Conservation (phyloP, 2,888 invertebrate species). For the Dorcus parallelipipedus region DNA sequence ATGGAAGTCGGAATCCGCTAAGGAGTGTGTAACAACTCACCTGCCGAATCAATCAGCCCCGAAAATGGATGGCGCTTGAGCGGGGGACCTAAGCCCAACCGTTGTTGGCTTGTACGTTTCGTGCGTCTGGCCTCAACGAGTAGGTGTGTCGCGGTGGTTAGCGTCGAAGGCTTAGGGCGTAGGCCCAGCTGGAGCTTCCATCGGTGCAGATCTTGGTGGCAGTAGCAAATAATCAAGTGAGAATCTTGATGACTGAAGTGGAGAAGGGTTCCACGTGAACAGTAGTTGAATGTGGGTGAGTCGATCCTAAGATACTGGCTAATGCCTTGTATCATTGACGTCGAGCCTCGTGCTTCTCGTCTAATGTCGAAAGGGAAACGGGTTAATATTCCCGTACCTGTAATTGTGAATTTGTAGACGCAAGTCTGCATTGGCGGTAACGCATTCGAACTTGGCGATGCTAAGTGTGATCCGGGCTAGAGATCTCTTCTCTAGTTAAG, state of each 20-base stretch:
- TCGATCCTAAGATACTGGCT: conserved; percentile 57
- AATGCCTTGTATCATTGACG: conserved; percentile 43
- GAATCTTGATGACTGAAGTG: conserved; percentile 59
- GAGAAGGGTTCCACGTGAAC: conserved; percentile 63
- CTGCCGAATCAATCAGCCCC: conserved; percentile 61
- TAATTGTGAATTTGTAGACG: conserved; percentile 49
- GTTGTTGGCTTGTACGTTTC: conserved; percentile 44
- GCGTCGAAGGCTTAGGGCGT: conserved; percentile 62
- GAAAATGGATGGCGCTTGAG: conserved; percentile 64
- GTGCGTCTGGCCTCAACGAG: conserved; percentile 55
- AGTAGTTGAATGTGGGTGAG: conserved; percentile 58
- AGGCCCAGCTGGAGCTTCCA: conserved; percentile 54
- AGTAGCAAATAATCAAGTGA: conserved; percentile 68
- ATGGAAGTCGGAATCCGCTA: conserved; percentile 39
- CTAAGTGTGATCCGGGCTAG: conserved; percentile 3
- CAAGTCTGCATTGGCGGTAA: conserved; percentile 4
- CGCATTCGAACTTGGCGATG: conserved; percentile 3
- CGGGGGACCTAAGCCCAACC: conserved; percentile 53
- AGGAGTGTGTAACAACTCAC: conserved; percentile 56
- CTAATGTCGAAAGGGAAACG: conserved; percentile 57
- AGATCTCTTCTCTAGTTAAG: conserved; percentile 4
- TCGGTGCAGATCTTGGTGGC: conserved; percentile 61
- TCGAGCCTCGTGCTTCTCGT: conserved; percentile 47
- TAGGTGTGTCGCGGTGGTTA: conserved; percentile 44
- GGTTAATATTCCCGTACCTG: conserved; percentile 60